Evolutionary conservation across 1,140 invertebrate species (phyloP).

Genomic region (Scaptomyza montana): DNA sequence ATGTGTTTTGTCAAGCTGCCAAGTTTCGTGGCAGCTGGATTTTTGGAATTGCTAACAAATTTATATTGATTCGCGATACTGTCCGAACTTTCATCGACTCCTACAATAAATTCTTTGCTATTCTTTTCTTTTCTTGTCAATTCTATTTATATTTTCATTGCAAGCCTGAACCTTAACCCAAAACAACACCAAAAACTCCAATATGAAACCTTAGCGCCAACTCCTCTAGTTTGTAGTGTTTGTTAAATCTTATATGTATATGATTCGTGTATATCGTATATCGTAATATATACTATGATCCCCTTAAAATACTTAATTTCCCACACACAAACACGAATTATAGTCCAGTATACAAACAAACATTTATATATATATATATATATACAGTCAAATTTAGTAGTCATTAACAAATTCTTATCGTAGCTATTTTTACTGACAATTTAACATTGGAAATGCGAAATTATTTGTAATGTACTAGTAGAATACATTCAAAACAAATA

Average conservation of each 20-base stretch:
- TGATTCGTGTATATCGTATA: constrained; percentile 57
- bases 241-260: constrained; percentile 37
- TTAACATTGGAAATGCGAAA: background rate
- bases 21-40: constrained; percentile 4
- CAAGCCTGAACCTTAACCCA: background rate
- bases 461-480: constrained; percentile 2
- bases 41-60: constrained; percentile 7
- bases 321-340: constrained; percentile 5
- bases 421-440: constrained; percentile 12
- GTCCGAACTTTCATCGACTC: constrained; percentile 5
- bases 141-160: constrained; percentile 17
- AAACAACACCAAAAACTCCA: constrained; percentile 4
- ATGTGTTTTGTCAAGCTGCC: background rate
- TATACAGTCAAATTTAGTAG: constrained; percentile 10
- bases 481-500: background rate
- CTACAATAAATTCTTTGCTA: constrained; percentile 4
- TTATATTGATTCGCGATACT: constrained; percentile 14
- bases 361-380: background rate
- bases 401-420: constrained; percentile 1
- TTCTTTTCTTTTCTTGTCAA: constrained; percentile 25
- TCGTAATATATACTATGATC: constrained; percentile 16
- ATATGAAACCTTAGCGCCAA: constrained; percentile 15
- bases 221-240: constrained; percentile 58
- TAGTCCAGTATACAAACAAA: constrained; percentile 12
- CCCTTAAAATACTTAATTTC: constrained; percentile 8